These are phyloP conservation scores for Pelagia noctiluca DNA, from an alignment of 30 jellyfish, hydroid and myxozoan species.

Conservation along the genomic window DNA sequence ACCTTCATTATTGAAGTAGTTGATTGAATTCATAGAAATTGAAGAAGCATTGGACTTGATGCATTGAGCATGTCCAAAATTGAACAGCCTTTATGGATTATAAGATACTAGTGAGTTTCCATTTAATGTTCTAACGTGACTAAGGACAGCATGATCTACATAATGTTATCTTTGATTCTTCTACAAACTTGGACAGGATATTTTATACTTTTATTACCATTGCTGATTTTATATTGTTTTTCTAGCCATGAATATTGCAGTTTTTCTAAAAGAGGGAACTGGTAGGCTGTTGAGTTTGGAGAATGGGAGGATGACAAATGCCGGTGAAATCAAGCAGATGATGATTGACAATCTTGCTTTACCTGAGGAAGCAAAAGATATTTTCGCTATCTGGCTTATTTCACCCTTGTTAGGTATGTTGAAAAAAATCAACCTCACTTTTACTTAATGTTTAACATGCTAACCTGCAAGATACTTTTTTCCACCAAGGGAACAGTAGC, in stretches of 20 bases:
- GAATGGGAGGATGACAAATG: conserved; percentile 86
- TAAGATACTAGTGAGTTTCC: too few relatives aligned
- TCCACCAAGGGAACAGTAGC: too few relatives aligned
- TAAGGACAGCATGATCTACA: too few relatives aligned
- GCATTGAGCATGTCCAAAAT: too few relatives aligned
- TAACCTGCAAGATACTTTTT: neutral
- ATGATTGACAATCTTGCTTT: conserved; percentile 81
- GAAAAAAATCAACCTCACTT: too few relatives aligned
- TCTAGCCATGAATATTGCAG: conserved; percentile 92
- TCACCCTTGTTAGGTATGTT: conserved; percentile 92
- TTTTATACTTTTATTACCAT: neutral
- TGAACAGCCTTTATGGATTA: too few relatives aligned
- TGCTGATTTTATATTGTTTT: conserved; percentile 13
- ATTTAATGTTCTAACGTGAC: too few relatives aligned
- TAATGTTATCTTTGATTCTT: too few relatives aligned
- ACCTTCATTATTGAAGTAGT: too few relatives aligned
- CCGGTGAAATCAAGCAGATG: conserved; percentile 87
- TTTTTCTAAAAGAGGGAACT: conserved; percentile 91
- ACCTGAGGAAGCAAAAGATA: conserved; percentile 63
- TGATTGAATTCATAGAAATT: too few relatives aligned
- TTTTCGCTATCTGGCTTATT: conserved; percentile 91
- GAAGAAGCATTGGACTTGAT: too few relatives aligned
- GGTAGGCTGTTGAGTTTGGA: conserved; percentile 73
- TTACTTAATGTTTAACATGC: neutral
- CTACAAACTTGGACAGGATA: too few relatives aligned